Evolutionary conservation across 2,113 vertebrate genomes (phyloP), one percentile per base, ranked within the genome.

Genomic region (Solea solea): DNA sequence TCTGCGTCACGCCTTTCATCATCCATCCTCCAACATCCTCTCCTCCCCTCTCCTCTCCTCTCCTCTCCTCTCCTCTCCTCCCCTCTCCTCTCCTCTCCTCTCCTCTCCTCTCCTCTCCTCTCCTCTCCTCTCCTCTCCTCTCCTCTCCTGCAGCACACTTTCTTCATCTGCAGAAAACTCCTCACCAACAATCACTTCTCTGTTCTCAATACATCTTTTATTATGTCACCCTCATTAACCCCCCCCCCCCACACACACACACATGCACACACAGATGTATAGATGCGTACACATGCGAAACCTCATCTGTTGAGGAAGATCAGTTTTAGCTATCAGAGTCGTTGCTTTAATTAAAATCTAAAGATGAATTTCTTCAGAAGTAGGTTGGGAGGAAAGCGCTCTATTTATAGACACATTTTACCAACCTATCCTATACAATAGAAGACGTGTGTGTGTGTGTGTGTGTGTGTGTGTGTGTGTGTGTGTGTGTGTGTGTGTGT

Each of bases 311-410:
- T 86, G 74, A 82, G 64, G 84, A 87, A 87, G 85, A 92, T 86
- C 86, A 82, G 89, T 90, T 88, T 89, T 81, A 82, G 87, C 87
- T 86, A 80, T 91, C 87, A 84, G 70, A 80, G 72, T 78, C 69
- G 72, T 87, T 83, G 88, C 89, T 92, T 94, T 93, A 94, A 94
- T 94, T 94, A 95, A 90, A 91, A 93, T 88, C 85, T 91, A 88
- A 94, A 95, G 94, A 94, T 94, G 85, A 93, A 95, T 93, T 86
- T 93, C 85, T 80, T 89, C 65, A 85, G 83, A 95, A 94, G 89
- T 94, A 93, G 94, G 94, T 93, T 95, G 92, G 93, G 77, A 87
- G 86, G 76, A 91, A 88, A 86, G 86, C 93, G 78, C 70, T 85
- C 90, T 94, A 92, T 95, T 95, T 95, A 92, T n/a, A 91, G 92